phyloP scores from a whole-genome alignment of 2,888 invertebrate species.

The Panzeria rudis region DNA sequence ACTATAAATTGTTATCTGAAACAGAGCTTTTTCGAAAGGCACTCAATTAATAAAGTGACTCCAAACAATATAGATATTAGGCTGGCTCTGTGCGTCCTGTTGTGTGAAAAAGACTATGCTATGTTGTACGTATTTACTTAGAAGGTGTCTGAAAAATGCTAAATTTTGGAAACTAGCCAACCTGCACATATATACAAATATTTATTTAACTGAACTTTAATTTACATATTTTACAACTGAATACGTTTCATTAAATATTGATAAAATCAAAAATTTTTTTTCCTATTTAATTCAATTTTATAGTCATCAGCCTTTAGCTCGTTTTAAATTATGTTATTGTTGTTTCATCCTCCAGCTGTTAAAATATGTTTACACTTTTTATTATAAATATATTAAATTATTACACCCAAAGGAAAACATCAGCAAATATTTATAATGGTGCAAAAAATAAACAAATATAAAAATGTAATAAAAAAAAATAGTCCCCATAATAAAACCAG shows the following conservation, averaged over 20 bases:
- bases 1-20: too few species aligned
- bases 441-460: slow-evolving; percentile 8
- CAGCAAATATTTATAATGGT: slow-evolving; percentile 34
- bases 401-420: slow-evolving; percentile 54
- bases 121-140: too few species aligned
- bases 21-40: too few species aligned
- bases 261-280: background rate
- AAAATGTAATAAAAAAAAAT: slow-evolving; percentile 8
- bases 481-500: background rate
- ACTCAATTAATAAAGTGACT: too few species aligned
- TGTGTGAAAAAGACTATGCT: too few species aligned
- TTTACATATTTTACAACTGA: too few species aligned
- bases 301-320: background rate
- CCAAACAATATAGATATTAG: too few species aligned
- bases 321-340: background rate
- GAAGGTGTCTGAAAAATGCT: too few species aligned
- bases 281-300: slow-evolving; percentile 10
- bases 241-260: background rate
- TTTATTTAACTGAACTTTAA: too few species aligned
- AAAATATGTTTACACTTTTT: slow-evolving; percentile 36
- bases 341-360: background rate
- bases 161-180: too few species aligned
- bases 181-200: too few species aligned
- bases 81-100: too few species aligned
- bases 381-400: slow-evolving; percentile 55